phyloP scores from a whole-genome alignment of 2,888 invertebrate species.

The Plagodis dolabraria region DNA sequence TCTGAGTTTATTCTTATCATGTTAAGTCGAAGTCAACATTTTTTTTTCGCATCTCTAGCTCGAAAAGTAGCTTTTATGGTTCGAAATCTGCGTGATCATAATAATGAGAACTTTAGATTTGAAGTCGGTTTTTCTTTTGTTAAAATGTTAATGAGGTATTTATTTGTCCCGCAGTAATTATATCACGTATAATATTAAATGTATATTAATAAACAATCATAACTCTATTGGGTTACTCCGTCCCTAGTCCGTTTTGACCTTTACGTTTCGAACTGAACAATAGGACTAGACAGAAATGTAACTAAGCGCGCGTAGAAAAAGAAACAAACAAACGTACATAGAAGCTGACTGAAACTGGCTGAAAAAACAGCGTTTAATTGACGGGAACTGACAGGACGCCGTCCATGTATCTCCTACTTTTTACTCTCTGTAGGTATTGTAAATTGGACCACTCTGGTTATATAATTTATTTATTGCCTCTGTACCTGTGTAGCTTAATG shows the following conservation, averaged over 20 bases:
- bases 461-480: neutral
- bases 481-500: neutral
- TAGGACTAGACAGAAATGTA: conserved; percentile 26
- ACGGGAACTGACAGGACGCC: conserved; percentile 19
- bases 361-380: conserved; percentile 28
- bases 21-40: too few relatives aligned
- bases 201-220: too few relatives aligned
- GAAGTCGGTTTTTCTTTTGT: too few relatives aligned
- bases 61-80: too few relatives aligned
- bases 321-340: conserved; percentile 15
- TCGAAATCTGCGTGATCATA: too few relatives aligned
- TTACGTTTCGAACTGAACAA: conserved; percentile 17
- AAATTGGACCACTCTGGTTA: neutral
- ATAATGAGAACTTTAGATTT: too few relatives aligned
- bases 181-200: too few relatives aligned
- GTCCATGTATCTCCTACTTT: neutral
- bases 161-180: too few relatives aligned
- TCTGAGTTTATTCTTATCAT: too few relatives aligned
- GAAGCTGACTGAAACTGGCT: neutral
- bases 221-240: too few relatives aligned
- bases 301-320: conserved; percentile 32
- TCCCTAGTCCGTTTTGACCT: neutral
- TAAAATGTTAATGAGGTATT: too few relatives aligned
- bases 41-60: too few relatives aligned
- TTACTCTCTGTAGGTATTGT: neutral